A percentile compares a stretch with the other conserved stretches of the same genome.
These are phyloP conservation scores for Ectemnius continuus DNA, from an alignment of 2,888 invertebrate genomes.

Conservation along the genomic window DNA sequence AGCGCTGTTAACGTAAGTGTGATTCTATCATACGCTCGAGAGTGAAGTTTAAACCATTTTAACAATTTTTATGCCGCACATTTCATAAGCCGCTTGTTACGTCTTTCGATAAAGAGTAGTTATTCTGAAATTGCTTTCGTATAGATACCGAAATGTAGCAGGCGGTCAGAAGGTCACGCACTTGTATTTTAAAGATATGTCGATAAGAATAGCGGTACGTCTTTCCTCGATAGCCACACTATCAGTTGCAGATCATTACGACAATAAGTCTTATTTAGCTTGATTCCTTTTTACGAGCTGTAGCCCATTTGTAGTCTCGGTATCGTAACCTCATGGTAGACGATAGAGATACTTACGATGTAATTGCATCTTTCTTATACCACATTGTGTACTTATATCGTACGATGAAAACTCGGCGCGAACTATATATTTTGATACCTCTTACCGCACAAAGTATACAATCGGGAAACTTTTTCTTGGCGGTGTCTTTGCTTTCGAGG, in stretches of 20 bases:
- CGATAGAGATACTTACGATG: slow-evolving; percentile 36
- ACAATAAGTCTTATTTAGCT: slow-evolving; percentile 64
- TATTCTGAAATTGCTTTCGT: slow-evolving; percentile 56
- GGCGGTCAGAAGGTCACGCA: slow-evolving; percentile 51
- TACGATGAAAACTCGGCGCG: slow-evolving; percentile 50
- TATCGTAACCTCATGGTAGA: slow-evolving; percentile 38
- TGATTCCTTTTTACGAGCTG: slow-evolving; percentile 36
- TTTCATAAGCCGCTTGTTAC: slow-evolving; percentile 48
- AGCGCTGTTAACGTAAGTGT: slow-evolving; percentile 46
- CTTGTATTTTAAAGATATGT: background rate
- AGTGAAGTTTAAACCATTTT: slow-evolving; percentile 40
- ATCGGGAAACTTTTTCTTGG: slow-evolving; percentile 32
- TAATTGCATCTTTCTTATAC: slow-evolving; percentile 52
- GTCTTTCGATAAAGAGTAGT: slow-evolving; percentile 31
- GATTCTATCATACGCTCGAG: slow-evolving; percentile 42
- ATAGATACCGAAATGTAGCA: slow-evolving; percentile 67
- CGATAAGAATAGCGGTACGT: slow-evolving; percentile 19
- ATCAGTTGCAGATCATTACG: slow-evolving; percentile 56
- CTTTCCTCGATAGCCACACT: slow-evolving; percentile 48
- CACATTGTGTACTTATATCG: slow-evolving; percentile 52
- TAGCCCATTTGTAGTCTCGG: slow-evolving; percentile 44
- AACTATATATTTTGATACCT: slow-evolving; percentile 45
- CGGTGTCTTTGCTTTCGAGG: slow-evolving; percentile 51
- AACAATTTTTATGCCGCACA: slow-evolving; percentile 46
- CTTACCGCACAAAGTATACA: slow-evolving; percentile 56